These are phyloP conservation scores for Atherinomorus stipes DNA, from an alignment of 2,113 vertebrate genomes.

Conservation along the genomic window DNA sequence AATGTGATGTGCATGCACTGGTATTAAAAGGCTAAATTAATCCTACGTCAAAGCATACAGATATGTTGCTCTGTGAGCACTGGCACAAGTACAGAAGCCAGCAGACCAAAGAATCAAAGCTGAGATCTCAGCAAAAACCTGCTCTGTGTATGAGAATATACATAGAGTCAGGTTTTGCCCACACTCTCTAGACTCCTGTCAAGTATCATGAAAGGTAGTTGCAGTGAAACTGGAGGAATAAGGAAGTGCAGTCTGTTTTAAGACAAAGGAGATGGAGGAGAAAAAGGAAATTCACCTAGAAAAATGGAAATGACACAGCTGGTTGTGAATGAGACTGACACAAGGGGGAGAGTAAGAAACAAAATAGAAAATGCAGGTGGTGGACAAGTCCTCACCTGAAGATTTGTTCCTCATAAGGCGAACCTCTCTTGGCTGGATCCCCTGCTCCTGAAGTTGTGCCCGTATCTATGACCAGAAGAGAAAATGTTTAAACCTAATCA, in stretches of 20 bases:
- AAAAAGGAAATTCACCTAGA: neutral
- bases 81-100: constrained; percentile 33
- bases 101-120: constrained; percentile 31
- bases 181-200: neutral
- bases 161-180: constrained; percentile 11
- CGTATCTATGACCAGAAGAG: constrained; percentile 82
- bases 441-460: constrained; percentile 88
- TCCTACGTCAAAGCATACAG: constrained; percentile 19
- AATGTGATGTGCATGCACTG: constrained; percentile 30
- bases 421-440: constrained; percentile 90
- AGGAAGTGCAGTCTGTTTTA: constrained; percentile 2
- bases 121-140: constrained; percentile 30
- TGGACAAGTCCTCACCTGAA: constrained; percentile 87
- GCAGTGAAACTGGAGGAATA: constrained; percentile 5
- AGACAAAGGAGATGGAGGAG: constrained; percentile 6
- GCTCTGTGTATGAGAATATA: neutral
- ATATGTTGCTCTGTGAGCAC: constrained; percentile 14
- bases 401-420: constrained; percentile 95
- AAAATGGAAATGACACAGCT: constrained; percentile 13
- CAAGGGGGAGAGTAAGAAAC: neutral
- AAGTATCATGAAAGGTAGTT: constrained; percentile 23
- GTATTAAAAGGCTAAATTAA: constrained; percentile 9
- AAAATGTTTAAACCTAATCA: neutral
- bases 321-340: constrained; percentile 29
- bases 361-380: neutral